phyloP scores from a whole-genome alignment of 1,140 invertebrate species.

The Bombus impatiens region DNA sequence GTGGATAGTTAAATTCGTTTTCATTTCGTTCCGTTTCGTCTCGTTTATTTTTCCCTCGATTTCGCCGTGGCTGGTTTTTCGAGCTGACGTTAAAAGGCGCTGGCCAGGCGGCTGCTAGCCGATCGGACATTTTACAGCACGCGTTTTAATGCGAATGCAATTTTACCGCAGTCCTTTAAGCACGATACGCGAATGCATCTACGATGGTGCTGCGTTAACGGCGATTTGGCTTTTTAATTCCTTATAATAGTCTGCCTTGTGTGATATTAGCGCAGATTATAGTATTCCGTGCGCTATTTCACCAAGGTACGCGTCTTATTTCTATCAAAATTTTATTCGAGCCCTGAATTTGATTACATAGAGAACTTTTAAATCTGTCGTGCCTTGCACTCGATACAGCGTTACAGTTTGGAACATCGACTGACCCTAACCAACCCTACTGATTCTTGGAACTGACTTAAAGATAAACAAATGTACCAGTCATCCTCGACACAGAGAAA shows the following conservation, averaged over 20 bases:
- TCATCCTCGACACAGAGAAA: fast-evolving
- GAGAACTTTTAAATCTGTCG: no score
- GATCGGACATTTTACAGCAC: slow-evolving; percentile 25
- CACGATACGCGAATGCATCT: neutral
- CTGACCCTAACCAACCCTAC: no score
- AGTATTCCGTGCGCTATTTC: no score
- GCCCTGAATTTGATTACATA: no score
- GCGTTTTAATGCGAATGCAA: slow-evolving; percentile 57
- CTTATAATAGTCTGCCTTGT: neutral
- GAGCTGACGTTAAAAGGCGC: slow-evolving; percentile 17
- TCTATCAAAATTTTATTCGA: no score
- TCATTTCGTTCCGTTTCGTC: slow-evolving; percentile 56
- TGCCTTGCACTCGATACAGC: no score
- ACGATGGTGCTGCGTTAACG: neutral
- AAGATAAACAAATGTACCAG: no score
- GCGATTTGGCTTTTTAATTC: neutral
- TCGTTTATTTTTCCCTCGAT: slow-evolving; percentile 61
- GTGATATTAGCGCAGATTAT: no score
- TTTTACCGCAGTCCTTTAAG: slow-evolving; percentile 32
- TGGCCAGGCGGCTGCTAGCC: neutral
- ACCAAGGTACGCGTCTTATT: no score
- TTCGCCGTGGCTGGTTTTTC: slow-evolving; percentile 37
- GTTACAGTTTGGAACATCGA: no score
- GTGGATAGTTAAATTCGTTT: slow-evolving; percentile 58
- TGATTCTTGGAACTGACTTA: no score